Evolutionary conservation across 2,797 vertebrate genomes (phyloP), one percentile per base, ranked within the genome.

Genomic region (Enteromius radiatus): DNA sequence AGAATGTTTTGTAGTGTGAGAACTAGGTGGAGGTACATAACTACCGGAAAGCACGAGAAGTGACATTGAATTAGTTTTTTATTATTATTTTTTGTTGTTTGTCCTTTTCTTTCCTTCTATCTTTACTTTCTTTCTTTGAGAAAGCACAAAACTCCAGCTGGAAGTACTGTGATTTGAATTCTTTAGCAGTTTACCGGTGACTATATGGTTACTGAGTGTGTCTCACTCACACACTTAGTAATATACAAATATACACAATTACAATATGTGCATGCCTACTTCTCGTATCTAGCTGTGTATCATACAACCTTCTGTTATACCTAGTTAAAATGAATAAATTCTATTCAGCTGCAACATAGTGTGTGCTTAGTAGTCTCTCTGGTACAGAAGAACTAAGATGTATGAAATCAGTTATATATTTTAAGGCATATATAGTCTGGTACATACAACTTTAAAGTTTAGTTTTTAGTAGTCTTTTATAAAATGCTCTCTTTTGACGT

Each of bases 211-310:
- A 61, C 73, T 17, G 52, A 70, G 41, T 82, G 74, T 77, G 59
- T 82, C 15, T 49, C 52, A 41, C 43, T 36, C 61, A 31, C 74
- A 71, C 59, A 75, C 87, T 78, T 67, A 86, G 76, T 86, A 77
- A 88, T 59, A 68, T 52, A 77, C 38, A 64, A 47, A 78, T 65
- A 84, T 47, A 74, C 49, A 70, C 19, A 56, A 79, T 89, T 56
- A 84, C 33, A 87, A 73, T 87, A 79, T 85, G 86, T 92, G 94
- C 93, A 94, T 93, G 92, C 91, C 87, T 83, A 87, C 87, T 80
- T 86, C 82, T 90, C 59, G 70, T 84, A 64, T 81, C 69, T 75
- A 74, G 59, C 33, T 78, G 90, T 88, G 90, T 93, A 91, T 84
- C 87, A 87, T 83, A 80, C 79, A 89, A 88, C 67, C 87, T 81